Evolutionary conservation across 2,888 invertebrate species (phyloP).

Genomic region (Drosophila subsilvestris): DNA sequence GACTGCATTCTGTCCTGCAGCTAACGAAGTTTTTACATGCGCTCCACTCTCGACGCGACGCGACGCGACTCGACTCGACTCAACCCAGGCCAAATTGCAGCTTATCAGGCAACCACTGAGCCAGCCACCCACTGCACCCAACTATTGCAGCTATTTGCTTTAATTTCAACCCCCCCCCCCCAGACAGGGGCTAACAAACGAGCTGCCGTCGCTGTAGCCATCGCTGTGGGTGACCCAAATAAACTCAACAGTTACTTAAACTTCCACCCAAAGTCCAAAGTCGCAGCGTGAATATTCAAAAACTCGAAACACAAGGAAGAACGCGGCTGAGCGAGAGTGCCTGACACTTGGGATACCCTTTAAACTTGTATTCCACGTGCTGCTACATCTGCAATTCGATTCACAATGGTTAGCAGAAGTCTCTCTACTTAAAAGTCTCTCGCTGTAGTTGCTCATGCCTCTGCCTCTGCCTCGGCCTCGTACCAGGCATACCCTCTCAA

Average conservation of each 20-base stretch:
- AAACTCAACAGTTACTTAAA: slow-evolving; percentile 53
- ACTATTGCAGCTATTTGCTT: slow-evolving; percentile 71
- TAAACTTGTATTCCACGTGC: too few relatives aligned
- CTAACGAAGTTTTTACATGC: slow-evolving; percentile 65
- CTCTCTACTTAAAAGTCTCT: too few relatives aligned
- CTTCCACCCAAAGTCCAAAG: slow-evolving; percentile 45
- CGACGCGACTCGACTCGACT: too few relatives aligned
- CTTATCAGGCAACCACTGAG: slow-evolving; percentile 63
- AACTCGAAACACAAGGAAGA: slow-evolving; percentile 7
- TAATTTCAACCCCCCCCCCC: slow-evolving; percentile 56
- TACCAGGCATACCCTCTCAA: slow-evolving; percentile 1
- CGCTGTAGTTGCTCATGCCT: too few relatives aligned
- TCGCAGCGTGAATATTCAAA: slow-evolving; percentile 43
- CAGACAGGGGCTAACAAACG: slow-evolving; percentile 69
- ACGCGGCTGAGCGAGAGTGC: neutral
- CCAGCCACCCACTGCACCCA: slow-evolving; percentile 10
- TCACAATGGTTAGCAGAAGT: too few relatives aligned
- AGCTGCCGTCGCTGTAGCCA: slow-evolving; percentile 40
- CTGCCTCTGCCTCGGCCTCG: too few relatives aligned
- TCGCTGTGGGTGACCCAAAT: slow-evolving; percentile 60
- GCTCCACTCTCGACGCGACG: slow-evolving; percentile 19
- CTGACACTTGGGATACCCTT: neutral
- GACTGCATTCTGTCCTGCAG: slow-evolving; percentile 23
- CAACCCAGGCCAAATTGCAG: slow-evolving; percentile 68
- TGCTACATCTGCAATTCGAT: too few relatives aligned